Evolutionary conservation across 2,888 invertebrate species (phyloP), one percentile per base, ranked within the genome.

Genomic region (Sussaba pulchella): DNA sequence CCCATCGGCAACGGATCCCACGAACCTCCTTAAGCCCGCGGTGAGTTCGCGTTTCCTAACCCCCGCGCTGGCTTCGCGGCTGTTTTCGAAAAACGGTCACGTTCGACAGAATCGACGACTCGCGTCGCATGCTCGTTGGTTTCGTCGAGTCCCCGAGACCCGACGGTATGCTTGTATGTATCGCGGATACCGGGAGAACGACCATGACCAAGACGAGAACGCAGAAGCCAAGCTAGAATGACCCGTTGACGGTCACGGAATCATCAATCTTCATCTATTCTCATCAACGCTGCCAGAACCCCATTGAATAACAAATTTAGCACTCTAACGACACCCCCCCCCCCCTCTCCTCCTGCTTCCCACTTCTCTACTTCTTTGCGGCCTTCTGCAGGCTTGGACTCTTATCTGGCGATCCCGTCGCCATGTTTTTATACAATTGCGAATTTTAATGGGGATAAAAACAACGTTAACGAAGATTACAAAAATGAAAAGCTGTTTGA

Each of bases 11-110:
- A 8, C 17, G 8, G 69, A 78, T 81, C 73, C 76, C 76, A 76
- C 64, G 73, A 78, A 76, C 78, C 73, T 76, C 64, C 57, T 64
- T 64, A n/a, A n/a, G n/a, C n/a, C n/a, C 64, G 64, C 57, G 69
- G 64, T 43, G 36, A 71, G 61, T 52, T 72, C 59, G 47, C 52
- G 54, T 67, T 26, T 45, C n/a, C n/a, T n/a, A n/a, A n/a, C 59
- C 73, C 63, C 45, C 63, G 45, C 57, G 36, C 57, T 39, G 1
- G 12, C 61, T 57, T 10, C 41, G 41, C 43, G 50, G 47, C 66
- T 64, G 73, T 76, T 81, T 69, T n/a, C n/a, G 77, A 78, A 86
- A 84, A 83, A 83, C 78, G 59, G 82, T 84, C 84, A 85, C 85
- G 83, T 83, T 43, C 71, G 76, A 79, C 64, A 63, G 77, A 82